Base-by-base conservation (phyloP, 2,797 vertebrate species). In the Meriones psammophilus region DNA sequence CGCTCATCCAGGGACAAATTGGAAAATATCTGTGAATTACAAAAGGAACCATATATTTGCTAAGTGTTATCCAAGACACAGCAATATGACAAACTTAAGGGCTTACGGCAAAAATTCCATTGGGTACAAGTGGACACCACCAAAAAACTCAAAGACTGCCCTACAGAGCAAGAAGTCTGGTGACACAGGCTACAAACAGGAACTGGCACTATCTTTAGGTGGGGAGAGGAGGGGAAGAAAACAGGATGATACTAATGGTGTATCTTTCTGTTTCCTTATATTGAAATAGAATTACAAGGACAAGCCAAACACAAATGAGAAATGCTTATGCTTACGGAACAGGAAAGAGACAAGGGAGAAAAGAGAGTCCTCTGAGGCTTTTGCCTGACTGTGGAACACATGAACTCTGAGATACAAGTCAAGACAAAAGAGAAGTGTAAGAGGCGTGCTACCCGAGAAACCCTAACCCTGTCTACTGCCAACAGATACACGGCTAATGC, bases 1-100 rank as follows among this genome's bases (percentile, higher is more conserved):
- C 99, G 99, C 84, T 99, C 99, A 98, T 99, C 99, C 98, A 99
- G 98, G 33, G 99, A 99, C 97, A 99, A 98, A 97, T 99, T 99
- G 96, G 99, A 99, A 98, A 99, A 99, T 98, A 99, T 99, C 99
- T 99, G 98, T 79, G 93, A 92, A 98, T 80, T 76, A 94, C 94
- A 58, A 54, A 76, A 54, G 78, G 18, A 88, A 96, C 74, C 78
- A 93, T 28, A 10, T 78, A 85, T 46, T 2, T 95, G 13, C 0
- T 24, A 91, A 92, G 60, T 17, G 71, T 54, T 96, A 92, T 89
- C 64, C 93, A 76, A 96, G 15, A 87, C 1, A 89, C 0, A 8
- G 76, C 86, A 69, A 85, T 71, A 26, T 42, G 30, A 2, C 24
- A 73, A 94, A 88, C 39, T 39, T 76, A 50, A 92, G 4, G 46